phyloP scores from a whole-genome alignment of 2,113 vertebrate genomes.

The Rhineura floridana region DNA sequence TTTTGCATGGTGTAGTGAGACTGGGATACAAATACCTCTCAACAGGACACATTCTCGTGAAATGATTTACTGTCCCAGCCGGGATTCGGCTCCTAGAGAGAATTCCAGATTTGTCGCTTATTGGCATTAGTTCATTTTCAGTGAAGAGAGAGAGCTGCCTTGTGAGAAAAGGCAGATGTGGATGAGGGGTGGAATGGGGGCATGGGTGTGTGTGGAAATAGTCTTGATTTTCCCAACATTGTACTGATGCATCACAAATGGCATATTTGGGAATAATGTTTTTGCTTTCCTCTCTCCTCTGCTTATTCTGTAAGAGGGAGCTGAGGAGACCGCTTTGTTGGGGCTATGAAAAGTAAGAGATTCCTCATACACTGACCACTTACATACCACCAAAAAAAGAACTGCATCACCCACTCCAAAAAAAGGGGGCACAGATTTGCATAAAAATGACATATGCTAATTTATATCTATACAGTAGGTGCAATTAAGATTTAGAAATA shows the following conservation, averaged over 20 bases:
- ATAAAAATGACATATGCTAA: no score
- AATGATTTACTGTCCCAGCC: constrained; percentile 49
- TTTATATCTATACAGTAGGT: no score
- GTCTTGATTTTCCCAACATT: constrained; percentile 57
- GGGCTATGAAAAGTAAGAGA: constrained; percentile 41
- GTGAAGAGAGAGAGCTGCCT: constrained; percentile 59
- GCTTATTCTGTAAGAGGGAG: constrained; percentile 28
- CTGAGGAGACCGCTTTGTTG: constrained; percentile 31
- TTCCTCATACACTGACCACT: constrained; percentile 30
- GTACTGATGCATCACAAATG: constrained; percentile 47
- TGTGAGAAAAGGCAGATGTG: constrained; percentile 54
- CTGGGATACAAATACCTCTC: constrained; percentile 36
- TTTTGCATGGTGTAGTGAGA: constrained; percentile 23
- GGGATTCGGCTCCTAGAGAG: constrained; percentile 55
- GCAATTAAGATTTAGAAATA: no score
- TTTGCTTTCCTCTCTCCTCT: constrained; percentile 54
- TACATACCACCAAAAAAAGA: background rate
- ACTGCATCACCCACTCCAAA: background rate
- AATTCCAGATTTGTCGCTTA: constrained; percentile 63
- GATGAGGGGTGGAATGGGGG: background rate
- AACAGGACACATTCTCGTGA: constrained; percentile 37
- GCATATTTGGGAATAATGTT: constrained; percentile 53
- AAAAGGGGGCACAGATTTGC: no score
- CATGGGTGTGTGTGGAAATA: constrained; percentile 22
- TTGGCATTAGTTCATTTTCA: constrained; percentile 58